Evolutionary conservation across 2,113 vertebrate genomes (phyloP), one percentile per base, ranked within the genome.

Genomic region (Gallinago jamesoni): DNA sequence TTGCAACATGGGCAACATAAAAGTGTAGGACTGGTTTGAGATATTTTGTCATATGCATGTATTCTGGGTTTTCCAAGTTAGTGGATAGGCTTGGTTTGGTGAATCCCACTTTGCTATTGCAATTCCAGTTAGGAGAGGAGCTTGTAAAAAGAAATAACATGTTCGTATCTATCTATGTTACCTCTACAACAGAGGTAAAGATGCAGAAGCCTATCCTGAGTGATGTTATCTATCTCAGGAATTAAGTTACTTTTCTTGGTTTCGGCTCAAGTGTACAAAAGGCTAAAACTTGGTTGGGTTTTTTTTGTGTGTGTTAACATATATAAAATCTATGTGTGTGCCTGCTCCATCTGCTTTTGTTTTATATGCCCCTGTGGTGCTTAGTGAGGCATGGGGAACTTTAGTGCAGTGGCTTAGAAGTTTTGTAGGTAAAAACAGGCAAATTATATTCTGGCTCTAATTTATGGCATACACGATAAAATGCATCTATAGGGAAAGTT

Each of bases 401-500:
- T 95, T 30, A 81, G 87, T 94, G 81, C 93, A 94, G 78, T 91
- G 70, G 86, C 50, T 96, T 63, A 93, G 93, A 97, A 91, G 77
- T 94, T 96, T 91, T 77, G 70, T 77, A 41, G 74, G 48, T 89
- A 82, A 94, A 90, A 69, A 0, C 30, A 91, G 45, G 25, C 17
- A 94, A 94, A 84, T 77, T 70, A 67, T 52, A 63, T 83, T 59
- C 50, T 63, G 50, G 23, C 45, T 73, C 21, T 87, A 82, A 79
- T 81, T 90, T 92, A 57, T 41, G 43, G 37, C 35, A 79, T 12
- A 84, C 43, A 66, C 0, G 3, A 69, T 62, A 85, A 4, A 1
- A 3, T 87, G 16, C 17, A 57, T 66, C 76, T 84, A 53, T 27
- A 73, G 22, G 28, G 39, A 7, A 84, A 76, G 15, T 39, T 73